phyloP scores from a whole-genome alignment of 2,797 vertebrate species.

The Coregonus suidteri region DNA sequence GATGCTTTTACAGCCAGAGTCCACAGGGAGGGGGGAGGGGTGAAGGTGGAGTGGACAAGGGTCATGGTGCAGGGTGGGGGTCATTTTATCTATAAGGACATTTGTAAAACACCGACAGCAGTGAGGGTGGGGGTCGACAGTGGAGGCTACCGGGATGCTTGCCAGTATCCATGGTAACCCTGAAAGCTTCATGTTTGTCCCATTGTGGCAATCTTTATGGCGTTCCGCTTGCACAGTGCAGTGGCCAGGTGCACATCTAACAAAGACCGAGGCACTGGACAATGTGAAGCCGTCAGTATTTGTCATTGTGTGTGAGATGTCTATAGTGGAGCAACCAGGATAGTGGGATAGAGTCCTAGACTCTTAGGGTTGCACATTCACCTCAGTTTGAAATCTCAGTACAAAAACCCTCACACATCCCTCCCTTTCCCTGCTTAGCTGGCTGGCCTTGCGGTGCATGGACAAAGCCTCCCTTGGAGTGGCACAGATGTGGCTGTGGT shows the following conservation, averaged over 20 bases:
- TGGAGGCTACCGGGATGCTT: constrained; percentile 25
- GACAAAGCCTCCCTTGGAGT: neutral
- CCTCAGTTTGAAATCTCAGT: neutral
- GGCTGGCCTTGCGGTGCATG: neutral
- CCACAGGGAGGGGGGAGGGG: constrained; percentile 11
- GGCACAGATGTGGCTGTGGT: neutral
- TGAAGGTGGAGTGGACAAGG: neutral
- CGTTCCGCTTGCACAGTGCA: constrained; percentile 33
- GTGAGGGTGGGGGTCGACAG: too few species aligned
- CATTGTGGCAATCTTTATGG: constrained; percentile 40
- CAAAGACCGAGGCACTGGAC: constrained; percentile 43
- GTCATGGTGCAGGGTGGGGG: neutral
- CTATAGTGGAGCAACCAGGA: neutral
- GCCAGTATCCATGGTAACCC: constrained; percentile 61
- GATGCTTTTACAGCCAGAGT: neutral
- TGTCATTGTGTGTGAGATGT: neutral
- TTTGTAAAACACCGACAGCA: neutral
- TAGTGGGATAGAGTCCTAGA: neutral
- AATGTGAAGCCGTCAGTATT: constrained; percentile 34
- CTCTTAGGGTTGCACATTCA: too few species aligned
- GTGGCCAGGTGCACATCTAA: constrained; percentile 15
- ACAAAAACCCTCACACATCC: neutral
- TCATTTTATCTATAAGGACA: constrained; percentile 28
- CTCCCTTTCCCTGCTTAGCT: neutral
- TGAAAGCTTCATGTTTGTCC: constrained; percentile 33